Percentiles rank a stretch among this genome's conserved stretches.
These are phyloP conservation scores for Danio albolineatus DNA, from an alignment of 2,797 vertebrate genomes.

Conservation along the genomic window DNA sequence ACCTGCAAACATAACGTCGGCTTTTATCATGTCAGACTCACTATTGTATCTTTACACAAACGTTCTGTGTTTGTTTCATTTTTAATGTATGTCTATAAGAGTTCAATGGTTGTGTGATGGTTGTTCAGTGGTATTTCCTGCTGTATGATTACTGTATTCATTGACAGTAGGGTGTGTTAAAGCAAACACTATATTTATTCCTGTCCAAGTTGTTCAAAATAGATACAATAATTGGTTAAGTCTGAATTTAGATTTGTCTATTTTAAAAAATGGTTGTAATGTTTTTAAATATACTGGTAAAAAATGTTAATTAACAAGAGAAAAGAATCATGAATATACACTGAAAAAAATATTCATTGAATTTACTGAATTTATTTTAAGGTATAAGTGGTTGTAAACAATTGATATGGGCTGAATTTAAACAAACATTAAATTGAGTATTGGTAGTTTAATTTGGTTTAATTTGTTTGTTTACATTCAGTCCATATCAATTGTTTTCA, in stretches of 20 bases:
- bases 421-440: no score
- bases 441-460: no score
- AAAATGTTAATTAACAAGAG: no score
- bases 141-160: neutral
- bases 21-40: constrained; percentile 1
- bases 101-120: neutral
- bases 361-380: no score
- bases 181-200: neutral
- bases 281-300: neutral
- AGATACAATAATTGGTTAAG: neutral
- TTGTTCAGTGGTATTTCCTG: neutral
- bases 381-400: no score
- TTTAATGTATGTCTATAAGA: neutral
- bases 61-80: neutral
- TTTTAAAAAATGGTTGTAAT: neutral
- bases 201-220: neutral
- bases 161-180: constrained; percentile 12
- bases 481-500: no score
- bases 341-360: no score
- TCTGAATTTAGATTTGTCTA: neutral
- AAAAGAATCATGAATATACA: no score
- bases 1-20: neutral
- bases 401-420: no score
- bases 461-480: no score
- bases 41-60: neutral